These are phyloP conservation scores for Drosophila macrospina DNA, from an alignment of 2,888 invertebrate genomes.

Conservation along the genomic window DNA sequence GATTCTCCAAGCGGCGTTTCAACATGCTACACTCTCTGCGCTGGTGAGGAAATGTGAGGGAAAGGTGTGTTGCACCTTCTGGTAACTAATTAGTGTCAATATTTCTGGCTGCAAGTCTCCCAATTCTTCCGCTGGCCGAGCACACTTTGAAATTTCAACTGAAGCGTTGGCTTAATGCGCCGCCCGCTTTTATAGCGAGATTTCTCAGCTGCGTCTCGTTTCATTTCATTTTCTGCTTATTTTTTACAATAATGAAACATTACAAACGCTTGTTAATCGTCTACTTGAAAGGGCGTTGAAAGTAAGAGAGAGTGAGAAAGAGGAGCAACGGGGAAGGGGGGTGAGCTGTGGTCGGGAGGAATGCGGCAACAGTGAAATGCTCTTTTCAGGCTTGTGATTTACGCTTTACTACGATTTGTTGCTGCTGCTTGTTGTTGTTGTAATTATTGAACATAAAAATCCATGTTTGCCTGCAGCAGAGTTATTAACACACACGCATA, in stretches of 20 bases:
- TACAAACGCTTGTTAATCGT: constrained; percentile 80
- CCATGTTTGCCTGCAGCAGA: constrained; percentile 74
- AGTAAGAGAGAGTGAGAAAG: constrained; percentile 4
- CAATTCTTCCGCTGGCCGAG: constrained; percentile 25
- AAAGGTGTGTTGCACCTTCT: constrained; percentile 5
- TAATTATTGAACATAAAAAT: constrained; percentile 79
- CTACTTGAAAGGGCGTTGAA: constrained; percentile 44
- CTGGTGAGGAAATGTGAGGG: background rate
- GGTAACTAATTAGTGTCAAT: constrained; percentile 39
- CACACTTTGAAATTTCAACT: constrained; percentile 73
- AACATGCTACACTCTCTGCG: constrained; percentile 17
- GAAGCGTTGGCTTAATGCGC: constrained; percentile 63
- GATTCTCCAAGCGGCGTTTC: constrained; percentile 19
- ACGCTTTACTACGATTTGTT: constrained; percentile 39
- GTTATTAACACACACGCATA: constrained; percentile 63
- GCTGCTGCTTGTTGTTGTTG: constrained; percentile 55
- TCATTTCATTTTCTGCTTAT: constrained; percentile 20
- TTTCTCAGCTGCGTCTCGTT: constrained; percentile 6
- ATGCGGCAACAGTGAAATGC: constrained; percentile 73
- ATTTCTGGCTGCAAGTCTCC: constrained; percentile 40
- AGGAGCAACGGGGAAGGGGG: background rate
- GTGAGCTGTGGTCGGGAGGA: background rate
- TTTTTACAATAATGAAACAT: constrained; percentile 78
- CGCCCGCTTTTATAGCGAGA: constrained; percentile 71
- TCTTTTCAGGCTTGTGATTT: constrained; percentile 72